Evolutionary conservation across 2,797 vertebrate genomes (phyloP).

Genomic region (Parotocinclus haroldoi): DNA sequence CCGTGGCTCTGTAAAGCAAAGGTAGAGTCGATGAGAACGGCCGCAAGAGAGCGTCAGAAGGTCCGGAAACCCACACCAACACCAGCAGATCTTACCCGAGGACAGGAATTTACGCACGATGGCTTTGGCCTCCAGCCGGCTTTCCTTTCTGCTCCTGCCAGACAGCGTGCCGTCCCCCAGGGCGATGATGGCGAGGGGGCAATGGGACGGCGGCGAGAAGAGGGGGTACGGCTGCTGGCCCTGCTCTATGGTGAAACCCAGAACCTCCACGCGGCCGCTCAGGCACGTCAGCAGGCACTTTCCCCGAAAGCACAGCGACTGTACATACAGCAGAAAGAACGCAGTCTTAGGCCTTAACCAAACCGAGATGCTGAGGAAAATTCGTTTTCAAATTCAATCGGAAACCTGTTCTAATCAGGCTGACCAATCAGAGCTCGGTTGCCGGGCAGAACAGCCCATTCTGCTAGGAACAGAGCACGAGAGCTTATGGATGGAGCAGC

Average conservation of each 20-base stretch:
- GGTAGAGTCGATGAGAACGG: too few relatives aligned
- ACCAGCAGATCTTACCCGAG: conserved; percentile 60
- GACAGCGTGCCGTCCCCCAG: conserved; percentile 55
- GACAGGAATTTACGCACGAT: conserved; percentile 72
- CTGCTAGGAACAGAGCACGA: too few relatives aligned
- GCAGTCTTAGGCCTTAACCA: too few relatives aligned
- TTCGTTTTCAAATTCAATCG: too few relatives aligned
- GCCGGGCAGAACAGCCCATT: too few relatives aligned
- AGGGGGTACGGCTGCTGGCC: conserved; percentile 81
- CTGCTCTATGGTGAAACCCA: conserved; percentile 81
- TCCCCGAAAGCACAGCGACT: conserved; percentile 85
- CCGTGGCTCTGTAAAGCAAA: conserved; percentile 67
- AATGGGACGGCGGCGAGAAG: conserved; percentile 81
- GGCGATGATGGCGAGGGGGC: conserved; percentile 73
- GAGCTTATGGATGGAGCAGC: too few relatives aligned
- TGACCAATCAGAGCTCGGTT: too few relatives aligned
- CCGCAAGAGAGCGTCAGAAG: background rate
- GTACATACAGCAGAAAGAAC: background rate
- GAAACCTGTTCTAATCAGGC: too few relatives aligned
- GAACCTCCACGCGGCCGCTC: conserved; percentile 83
- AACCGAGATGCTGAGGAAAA: too few relatives aligned
- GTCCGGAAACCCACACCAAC: background rate
- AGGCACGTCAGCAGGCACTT: conserved; percentile 86
- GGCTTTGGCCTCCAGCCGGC: conserved; percentile 61
- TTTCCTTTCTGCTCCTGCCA: conserved; percentile 60